Conservation (phyloP, 1,140 invertebrate genomes). For the Drosophila kurseongensis region DNA sequence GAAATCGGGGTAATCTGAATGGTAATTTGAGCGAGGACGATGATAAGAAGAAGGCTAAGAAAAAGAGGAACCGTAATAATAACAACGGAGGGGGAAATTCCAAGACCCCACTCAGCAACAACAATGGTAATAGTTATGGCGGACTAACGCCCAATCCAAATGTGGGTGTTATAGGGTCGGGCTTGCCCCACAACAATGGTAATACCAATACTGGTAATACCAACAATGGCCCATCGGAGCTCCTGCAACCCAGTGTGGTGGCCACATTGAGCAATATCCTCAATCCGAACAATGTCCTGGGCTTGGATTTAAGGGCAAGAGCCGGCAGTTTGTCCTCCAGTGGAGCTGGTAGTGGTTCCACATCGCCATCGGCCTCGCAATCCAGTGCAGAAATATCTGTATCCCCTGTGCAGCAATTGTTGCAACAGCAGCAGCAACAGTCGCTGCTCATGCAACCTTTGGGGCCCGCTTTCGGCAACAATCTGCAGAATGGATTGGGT, state of each 20-base stretch:
- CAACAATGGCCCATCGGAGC: slow-evolving; percentile 16
- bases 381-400: slow-evolving; percentile 90
- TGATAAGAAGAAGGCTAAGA: slow-evolving; percentile 89
- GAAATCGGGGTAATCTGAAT: slow-evolving; percentile 24
- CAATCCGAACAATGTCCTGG: slow-evolving; percentile 71
- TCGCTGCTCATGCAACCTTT: slow-evolving; percentile 36
- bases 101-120: slow-evolving; percentile 48
- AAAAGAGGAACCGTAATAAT: slow-evolving; percentile 87
- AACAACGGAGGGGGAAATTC: slow-evolving; percentile 30
- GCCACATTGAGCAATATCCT: slow-evolving; percentile 67
- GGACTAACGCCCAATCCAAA: slow-evolving; percentile 68
- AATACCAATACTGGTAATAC: slow-evolving; percentile 35
- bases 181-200: slow-evolving; percentile 72
- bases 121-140: slow-evolving; percentile 39
- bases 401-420: slow-evolving; percentile 87
- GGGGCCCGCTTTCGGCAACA: slow-evolving; percentile 17
- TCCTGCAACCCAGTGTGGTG: slow-evolving; percentile 53
- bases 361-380: slow-evolving; percentile 88
- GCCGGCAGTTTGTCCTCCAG: slow-evolving; percentile 77
- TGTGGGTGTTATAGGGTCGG: slow-evolving; percentile 80
- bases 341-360: slow-evolving; percentile 88
- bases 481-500: slow-evolving; percentile 54
- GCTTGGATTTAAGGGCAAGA: slow-evolving; percentile 85
- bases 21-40: slow-evolving; percentile 83
- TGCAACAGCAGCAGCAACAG: slow-evolving; percentile 50